These are phyloP conservation scores for Agrenia bidenticulata DNA, from an alignment of 2,888 invertebrate genomes.

Conservation along the genomic window DNA sequence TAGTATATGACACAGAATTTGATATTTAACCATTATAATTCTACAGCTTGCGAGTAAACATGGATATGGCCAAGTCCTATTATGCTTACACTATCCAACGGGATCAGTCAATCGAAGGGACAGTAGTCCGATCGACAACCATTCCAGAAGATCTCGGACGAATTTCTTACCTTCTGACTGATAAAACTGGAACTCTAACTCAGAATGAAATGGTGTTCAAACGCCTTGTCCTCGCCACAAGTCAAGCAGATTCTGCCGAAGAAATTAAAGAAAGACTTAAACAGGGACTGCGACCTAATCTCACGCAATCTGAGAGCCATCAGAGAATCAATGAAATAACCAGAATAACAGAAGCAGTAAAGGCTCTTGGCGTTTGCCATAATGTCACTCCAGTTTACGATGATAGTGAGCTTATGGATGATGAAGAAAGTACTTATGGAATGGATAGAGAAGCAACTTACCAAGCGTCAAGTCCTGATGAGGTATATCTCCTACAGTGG, in stretches of 20 bases:
- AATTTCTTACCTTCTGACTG: conserved; percentile 92
- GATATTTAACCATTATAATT: too few relatives aligned
- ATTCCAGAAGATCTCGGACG: conserved; percentile 98
- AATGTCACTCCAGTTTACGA: conserved; percentile 98
- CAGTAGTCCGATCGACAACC: conserved; percentile 93
- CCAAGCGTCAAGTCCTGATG: conserved; percentile 76
- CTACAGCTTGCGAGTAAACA: conserved; percentile 90
- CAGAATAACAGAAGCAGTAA: conserved; percentile 79
- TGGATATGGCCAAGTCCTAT: conserved; percentile 97
- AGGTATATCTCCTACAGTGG: conserved; percentile 60
- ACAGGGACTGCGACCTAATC: conserved; percentile 34
- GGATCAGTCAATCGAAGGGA: conserved; percentile 88
- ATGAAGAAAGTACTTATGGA: conserved; percentile 43
- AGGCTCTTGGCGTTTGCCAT: conserved; percentile 94
- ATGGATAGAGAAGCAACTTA: conserved; percentile 58
- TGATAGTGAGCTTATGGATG: conserved; percentile 53
- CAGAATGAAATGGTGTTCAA: conserved; percentile 99
- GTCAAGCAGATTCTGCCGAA: conserved; percentile 42
- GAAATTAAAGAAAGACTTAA: conserved; percentile 46
- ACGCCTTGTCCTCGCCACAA: conserved; percentile 58
- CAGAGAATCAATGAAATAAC: conserved; percentile 45
- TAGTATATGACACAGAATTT: too few relatives aligned
- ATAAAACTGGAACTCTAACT: conserved; percentile 97
- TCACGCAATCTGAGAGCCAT: conserved; percentile 18
- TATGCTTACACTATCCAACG: conserved; percentile 96